Conservation (phyloP, 2,113 vertebrate species). For the Machaerirhynchus nigripectus region DNA sequence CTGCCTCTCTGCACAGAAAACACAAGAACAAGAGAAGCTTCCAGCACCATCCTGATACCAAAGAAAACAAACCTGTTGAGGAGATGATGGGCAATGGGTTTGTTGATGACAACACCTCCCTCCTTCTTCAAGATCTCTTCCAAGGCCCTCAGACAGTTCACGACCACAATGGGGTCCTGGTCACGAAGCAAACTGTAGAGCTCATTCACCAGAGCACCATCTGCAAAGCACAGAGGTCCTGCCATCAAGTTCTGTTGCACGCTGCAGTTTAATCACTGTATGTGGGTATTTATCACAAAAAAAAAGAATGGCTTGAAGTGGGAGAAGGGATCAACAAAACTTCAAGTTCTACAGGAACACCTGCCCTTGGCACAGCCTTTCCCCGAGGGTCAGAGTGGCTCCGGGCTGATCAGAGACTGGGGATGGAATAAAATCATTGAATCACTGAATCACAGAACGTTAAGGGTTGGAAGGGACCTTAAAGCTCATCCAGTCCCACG, state of each 20-base stretch:
- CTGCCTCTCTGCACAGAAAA: background rate
- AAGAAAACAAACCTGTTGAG: conserved; percentile 85
- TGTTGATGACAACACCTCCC: conserved; percentile 95
- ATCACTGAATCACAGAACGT: background rate
- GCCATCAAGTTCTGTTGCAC: accelerated
- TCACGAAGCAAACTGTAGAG: conserved; percentile 94
- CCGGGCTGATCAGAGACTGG: accelerated
- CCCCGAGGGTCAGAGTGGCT: background rate
- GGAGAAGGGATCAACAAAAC: background rate
- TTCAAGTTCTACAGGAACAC: background rate
- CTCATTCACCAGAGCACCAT: conserved; percentile 89
- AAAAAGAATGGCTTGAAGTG: accelerated
- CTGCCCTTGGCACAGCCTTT: background rate
- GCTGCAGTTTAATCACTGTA: background rate
- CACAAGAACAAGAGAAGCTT: background rate
- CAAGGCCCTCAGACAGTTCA: conserved; percentile 92
- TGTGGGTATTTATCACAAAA: accelerated
- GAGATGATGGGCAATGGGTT: conserved; percentile 95
- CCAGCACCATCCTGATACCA: background rate
- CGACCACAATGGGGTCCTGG: conserved; percentile 92
- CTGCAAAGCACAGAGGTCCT: conserved; percentile 57
- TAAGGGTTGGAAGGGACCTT: background rate
- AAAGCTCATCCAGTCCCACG: background rate
- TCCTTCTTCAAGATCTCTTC: conserved; percentile 93
- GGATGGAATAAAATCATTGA: background rate